Evolutionary conservation across 1,140 invertebrate genomes (phyloP).

Genomic region (Pseudomyrmex cubaensis): DNA sequence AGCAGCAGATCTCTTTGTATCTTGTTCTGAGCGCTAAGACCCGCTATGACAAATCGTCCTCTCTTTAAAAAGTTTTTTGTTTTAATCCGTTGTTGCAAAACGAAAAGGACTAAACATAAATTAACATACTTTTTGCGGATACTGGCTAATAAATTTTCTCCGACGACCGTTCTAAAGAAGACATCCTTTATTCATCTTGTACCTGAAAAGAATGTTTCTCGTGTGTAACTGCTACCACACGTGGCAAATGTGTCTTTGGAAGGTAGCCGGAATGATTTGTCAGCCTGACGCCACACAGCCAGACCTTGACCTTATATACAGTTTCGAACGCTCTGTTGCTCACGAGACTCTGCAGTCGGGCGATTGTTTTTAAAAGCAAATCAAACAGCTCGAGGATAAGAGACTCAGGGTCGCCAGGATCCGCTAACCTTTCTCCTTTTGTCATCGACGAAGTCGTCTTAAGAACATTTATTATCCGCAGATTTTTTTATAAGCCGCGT

Average conservation of each 20-base stretch:
- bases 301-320: conserved; percentile 77
- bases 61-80: not conserved
- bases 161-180: not conserved
- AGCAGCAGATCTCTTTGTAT: too few species aligned
- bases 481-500: not conserved
- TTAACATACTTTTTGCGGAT: conserved; percentile 14
- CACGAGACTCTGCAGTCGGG: conserved; percentile 63
- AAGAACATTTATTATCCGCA: conserved; percentile 9
- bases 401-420: conserved; percentile 76
- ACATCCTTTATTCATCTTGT: conserved; percentile 9
- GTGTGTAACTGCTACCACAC: not conserved
- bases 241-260: not conserved
- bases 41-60: not conserved
- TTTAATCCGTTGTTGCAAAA: not conserved
- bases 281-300: conserved; percentile 7
- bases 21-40: too few species aligned
- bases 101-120: not conserved
- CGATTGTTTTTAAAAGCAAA: conserved; percentile 39
- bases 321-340: conserved; percentile 58
- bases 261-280: conserved; percentile 36
- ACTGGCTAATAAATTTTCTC: not conserved
- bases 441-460: conserved; percentile 38
- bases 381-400: conserved; percentile 70
- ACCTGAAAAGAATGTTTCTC: not conserved
- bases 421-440: conserved; percentile 72